Conservation (phyloP, 2,797 vertebrate species). For the Catostomus latipinnis region DNA sequence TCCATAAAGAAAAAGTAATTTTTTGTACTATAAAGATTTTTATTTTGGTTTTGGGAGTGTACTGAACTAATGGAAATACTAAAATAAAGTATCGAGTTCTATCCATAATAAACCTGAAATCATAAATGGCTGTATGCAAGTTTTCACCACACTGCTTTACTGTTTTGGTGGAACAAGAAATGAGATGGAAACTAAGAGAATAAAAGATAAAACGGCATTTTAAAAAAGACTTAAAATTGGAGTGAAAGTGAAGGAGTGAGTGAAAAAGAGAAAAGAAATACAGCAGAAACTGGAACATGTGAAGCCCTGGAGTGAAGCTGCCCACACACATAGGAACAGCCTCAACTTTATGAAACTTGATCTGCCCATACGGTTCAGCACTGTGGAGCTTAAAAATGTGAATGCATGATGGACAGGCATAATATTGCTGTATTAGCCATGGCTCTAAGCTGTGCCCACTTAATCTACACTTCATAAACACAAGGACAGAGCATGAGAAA, state of each 20-base stretch:
- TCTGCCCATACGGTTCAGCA: conserved; percentile 49
- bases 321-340: conserved; percentile 45
- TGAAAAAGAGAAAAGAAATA: conserved; percentile 28
- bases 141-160: neutral
- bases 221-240: conserved; percentile 5
- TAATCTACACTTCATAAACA: no score
- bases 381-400: conserved; percentile 28
- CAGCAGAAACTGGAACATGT: conserved; percentile 37
- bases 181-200: neutral
- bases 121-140: neutral
- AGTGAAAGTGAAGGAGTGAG: neutral
- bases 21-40: no score
- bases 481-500: neutral
- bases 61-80: no score
- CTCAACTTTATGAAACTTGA: conserved; percentile 48
- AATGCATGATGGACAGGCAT: conserved; percentile 14
- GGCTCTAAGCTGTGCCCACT: neutral
- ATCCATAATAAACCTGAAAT: neutral
- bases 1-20: no score
- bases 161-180: neutral
- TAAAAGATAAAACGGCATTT: neutral
- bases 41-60: no score
- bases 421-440: neutral
- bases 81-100: no score
- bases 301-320: conserved; percentile 48